Evolutionary conservation across 2,888 invertebrate genomes (phyloP), one percentile per base, ranked within the genome.

Genomic region (Spodoptera littoralis): DNA sequence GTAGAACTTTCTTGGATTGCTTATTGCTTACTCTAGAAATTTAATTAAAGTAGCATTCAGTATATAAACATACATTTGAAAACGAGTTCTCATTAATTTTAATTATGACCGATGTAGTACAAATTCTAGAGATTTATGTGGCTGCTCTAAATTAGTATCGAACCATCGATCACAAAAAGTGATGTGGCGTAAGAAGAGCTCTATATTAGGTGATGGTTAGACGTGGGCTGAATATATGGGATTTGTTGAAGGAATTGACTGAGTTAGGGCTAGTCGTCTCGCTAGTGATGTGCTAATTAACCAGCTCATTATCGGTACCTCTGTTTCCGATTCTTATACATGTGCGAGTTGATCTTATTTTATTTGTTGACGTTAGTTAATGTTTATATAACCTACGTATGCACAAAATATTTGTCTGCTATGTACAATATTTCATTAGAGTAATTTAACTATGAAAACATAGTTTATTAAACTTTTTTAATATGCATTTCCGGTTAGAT

Each of bases 1-100:
- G 59, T 51, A 58, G 55, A 60, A 59, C 63, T 74, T 68, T 73
- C 73, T 67, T 66, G 53, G 51, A 56, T 66, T 49, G 50, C 48
- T 73, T 52, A 60, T 66, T 49, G 50, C 48, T 73, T 52, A 60
- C 43, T 46, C 27, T 43, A 30, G 65, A 71, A 47, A 55, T 64
- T 51, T 12, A 49, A n/a, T 49, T 49, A 49, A 12, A 30, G 63
- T 50, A 70, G 36, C 36, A 0, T 62, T 70, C 52, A 61, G 61
- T 44, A 30, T 65, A 52, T 44, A 22, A 45, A 12, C 48, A 49
- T 27, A 48, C 13, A 49, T 54, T 48, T 60, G 52, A 46, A 11
- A 60, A 53, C 46, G 49, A 4, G 46, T 56, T 8, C 49, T 56
- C 22, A 53, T 61, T 53, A 49, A 56, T 56, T 49, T 56, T 60